A percentile compares a stretch with the other conserved stretches of the same genome.
Conservation (phyloP, 2,888 invertebrate genomes). For the Leptinotarsa tumamoca region DNA sequence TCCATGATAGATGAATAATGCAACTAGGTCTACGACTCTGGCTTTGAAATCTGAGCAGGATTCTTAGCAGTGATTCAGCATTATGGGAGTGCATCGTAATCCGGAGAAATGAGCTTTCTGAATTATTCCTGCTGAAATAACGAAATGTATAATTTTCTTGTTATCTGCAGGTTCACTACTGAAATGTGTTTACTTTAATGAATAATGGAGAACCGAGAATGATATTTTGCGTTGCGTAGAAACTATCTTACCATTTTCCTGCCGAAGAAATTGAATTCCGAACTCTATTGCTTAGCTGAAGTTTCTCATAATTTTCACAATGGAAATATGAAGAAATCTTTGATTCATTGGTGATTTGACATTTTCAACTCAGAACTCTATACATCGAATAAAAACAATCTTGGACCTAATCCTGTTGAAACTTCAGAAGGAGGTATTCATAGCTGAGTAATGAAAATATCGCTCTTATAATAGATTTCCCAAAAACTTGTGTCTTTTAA, state of each 20-base stretch:
- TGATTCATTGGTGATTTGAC: no score
- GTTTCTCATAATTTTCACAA: no score
- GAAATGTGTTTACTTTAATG: not conserved
- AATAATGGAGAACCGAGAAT: not conserved
- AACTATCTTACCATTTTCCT: not conserved
- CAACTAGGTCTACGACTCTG: not conserved
- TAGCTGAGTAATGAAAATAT: no score
- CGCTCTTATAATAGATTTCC: no score
- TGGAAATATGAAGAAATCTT: no score
- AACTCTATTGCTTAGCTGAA: no score
- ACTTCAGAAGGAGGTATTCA: no score
- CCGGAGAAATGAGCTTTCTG: not conserved
- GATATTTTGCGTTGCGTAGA: not conserved
- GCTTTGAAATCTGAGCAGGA: not conserved
- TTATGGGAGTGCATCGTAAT: slow-evolving; percentile 3
- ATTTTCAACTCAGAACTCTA: no score
- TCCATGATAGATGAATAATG: not conserved
- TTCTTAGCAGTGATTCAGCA: not conserved
- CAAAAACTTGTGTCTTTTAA: no score
- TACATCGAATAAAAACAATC: no score
- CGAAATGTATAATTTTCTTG: slow-evolving; percentile 1
- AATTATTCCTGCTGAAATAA: not conserved
- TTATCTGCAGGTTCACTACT: not conserved
- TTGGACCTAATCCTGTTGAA: no score
- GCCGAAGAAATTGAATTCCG: not conserved